Percentiles rank a stretch among this genome's conserved stretches.
Evolutionary conservation across 2,888 invertebrate genomes (phyloP).

Genomic region (Merodon equestris): DNA sequence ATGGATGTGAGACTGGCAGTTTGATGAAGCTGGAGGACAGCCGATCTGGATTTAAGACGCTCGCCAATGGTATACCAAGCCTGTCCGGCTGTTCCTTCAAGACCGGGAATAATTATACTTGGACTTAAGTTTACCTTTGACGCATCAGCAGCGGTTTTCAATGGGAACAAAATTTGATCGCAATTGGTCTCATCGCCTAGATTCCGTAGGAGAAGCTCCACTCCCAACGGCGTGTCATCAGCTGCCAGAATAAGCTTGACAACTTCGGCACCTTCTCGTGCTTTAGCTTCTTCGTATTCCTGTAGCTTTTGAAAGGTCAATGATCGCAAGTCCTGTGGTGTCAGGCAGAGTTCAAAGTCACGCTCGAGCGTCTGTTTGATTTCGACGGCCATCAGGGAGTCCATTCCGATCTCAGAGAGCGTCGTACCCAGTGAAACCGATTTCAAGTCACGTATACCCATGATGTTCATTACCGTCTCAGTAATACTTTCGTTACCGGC

Average conservation of each 20-base stretch:
- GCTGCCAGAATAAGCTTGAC: constrained; percentile 75
- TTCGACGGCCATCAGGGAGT: constrained; percentile 98
- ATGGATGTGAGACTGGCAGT: constrained; percentile 72
- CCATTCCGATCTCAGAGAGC: constrained; percentile 95
- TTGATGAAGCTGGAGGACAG: constrained; percentile 74
- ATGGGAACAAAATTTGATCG: constrained; percentile 80
- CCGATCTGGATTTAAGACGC: constrained; percentile 71
- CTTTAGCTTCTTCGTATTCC: constrained; percentile 74
- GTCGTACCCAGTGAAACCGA: constrained; percentile 85
- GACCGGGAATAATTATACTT: constrained; percentile 82
- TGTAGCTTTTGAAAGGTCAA: constrained; percentile 83
- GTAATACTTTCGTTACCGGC: constrained; percentile 84
- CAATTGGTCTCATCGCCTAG: constrained; percentile 82
- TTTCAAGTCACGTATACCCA: constrained; percentile 85
- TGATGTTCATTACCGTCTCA: constrained; percentile 85
- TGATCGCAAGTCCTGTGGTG: constrained; percentile 90
- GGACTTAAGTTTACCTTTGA: constrained; percentile 71
- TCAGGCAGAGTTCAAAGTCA: constrained; percentile 91
- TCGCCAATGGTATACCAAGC: constrained; percentile 76
- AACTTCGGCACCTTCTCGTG: constrained; percentile 72
- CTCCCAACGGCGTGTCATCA: constrained; percentile 77
- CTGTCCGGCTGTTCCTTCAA: constrained; percentile 83
- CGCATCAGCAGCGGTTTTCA: constrained; percentile 78
- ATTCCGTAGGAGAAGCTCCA: constrained; percentile 82
- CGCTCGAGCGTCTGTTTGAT: constrained; percentile 95